phyloP scores from a whole-genome alignment of 2,888 invertebrate genomes.

The Sinodicranocentrus sp. region DNA sequence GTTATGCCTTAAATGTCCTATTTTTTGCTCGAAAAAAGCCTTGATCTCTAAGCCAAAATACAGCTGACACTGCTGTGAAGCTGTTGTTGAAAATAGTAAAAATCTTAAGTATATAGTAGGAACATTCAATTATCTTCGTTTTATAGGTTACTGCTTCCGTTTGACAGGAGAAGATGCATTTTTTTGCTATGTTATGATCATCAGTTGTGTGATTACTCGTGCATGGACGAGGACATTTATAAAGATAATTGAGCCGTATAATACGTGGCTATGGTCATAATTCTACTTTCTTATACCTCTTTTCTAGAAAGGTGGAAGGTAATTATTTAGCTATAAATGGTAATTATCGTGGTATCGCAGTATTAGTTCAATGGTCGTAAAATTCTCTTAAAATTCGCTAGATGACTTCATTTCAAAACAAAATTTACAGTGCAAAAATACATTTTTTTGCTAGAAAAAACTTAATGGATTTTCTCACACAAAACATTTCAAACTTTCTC shows the following conservation, averaged over 20 bases:
- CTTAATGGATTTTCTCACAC: too few relatives aligned
- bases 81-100: conserved; percentile 53
- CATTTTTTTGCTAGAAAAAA: too few relatives aligned
- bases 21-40: too few relatives aligned
- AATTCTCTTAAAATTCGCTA: too few relatives aligned
- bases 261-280: conserved; percentile 9
- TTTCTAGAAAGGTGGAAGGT: conserved; percentile 5
- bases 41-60: background rate
- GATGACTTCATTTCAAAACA: too few relatives aligned
- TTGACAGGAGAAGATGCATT: conserved; percentile 56
- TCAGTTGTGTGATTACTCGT: conserved; percentile 43
- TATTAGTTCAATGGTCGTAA: too few relatives aligned
- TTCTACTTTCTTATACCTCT: conserved; percentile 2
- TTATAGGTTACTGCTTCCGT: conserved; percentile 73
- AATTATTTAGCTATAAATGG: conserved; percentile 57
- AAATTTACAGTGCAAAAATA: too few relatives aligned
- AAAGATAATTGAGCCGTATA: conserved; percentile 65
- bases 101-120: conserved; percentile 68
- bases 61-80: background rate
- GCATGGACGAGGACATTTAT: conserved; percentile 62
- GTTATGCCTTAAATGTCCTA: too few relatives aligned
- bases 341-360: conserved; percentile 28
- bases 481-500: too few relatives aligned
- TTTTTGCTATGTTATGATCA: conserved; percentile 23
- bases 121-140: conserved; percentile 71